These are phyloP conservation scores for Cosmia trapezina DNA, from an alignment of 2,888 invertebrate genomes.

Conservation along the genomic window DNA sequence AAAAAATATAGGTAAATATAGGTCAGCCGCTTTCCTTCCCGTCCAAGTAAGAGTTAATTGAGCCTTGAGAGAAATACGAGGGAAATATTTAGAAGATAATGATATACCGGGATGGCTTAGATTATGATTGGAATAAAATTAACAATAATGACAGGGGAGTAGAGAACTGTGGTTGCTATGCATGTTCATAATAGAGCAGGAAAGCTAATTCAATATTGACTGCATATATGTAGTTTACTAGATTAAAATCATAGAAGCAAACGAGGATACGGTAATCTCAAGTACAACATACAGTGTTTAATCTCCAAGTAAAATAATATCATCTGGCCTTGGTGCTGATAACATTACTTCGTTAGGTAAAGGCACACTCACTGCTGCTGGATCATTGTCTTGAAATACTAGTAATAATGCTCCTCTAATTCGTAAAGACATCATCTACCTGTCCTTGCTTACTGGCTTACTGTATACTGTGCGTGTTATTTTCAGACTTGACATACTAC, in stretches of 20 bases:
- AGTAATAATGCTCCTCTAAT: background rate
- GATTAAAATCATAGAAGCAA: background rate
- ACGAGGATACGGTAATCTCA: background rate
- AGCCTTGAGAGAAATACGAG: background rate
- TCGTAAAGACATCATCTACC: background rate
- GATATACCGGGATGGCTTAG: background rate
- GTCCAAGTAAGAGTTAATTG: conserved; percentile 10
- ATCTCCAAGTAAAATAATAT: conserved; percentile 12
- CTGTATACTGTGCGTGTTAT: no score
- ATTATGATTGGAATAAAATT: conserved; percentile 12
- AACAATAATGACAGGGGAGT: conserved; percentile 7
- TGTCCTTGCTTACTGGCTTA: background rate
- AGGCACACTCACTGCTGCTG: no score
- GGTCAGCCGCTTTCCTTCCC: conserved; percentile 21
- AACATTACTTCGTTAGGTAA: background rate
- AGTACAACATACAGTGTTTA: background rate
- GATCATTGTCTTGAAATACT: background rate
- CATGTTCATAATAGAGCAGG: background rate
- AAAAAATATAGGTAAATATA: background rate
- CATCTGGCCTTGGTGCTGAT: conserved; percentile 2
- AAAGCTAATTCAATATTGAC: background rate
- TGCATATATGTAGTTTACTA: background rate
- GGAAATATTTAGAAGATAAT: background rate
- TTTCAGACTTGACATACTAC: no score
- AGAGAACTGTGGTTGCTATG: background rate